Evolutionary conservation across 2,888 invertebrate species (phyloP).

Genomic region (Drosophila histrio): DNA sequence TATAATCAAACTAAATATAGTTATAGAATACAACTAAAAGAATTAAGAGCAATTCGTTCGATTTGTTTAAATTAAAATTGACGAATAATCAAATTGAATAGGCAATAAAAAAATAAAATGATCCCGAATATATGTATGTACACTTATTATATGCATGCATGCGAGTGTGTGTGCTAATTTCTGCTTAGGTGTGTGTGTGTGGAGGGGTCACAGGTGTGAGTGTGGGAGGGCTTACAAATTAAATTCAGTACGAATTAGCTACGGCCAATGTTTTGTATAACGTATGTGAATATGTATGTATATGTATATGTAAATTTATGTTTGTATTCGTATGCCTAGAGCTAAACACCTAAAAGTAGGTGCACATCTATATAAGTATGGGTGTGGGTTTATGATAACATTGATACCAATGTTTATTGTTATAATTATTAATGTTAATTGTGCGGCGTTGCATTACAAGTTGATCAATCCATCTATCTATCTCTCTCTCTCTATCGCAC

Average conservation of each 20-base stretch:
- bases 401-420: constrained; percentile 23
- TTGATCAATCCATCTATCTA: neutral
- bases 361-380: constrained; percentile 12
- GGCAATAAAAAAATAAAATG: neutral
- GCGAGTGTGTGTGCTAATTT: neutral
- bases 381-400: constrained; percentile 25
- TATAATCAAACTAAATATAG: neutral
- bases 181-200: neutral
- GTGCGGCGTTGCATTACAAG: constrained; percentile 24
- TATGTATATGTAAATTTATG: neutral
- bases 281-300: constrained; percentile 2
- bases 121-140: constrained; percentile 36
- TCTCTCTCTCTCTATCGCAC: neutral
- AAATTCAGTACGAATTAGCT: constrained; percentile 70
- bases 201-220: neutral
- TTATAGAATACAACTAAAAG: neutral
- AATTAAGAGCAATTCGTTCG: neutral
- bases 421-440: constrained; percentile 24
- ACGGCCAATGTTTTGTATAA: constrained; percentile 44
- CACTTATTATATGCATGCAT: constrained; percentile 27
- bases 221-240: constrained; percentile 53
- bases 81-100: neutral
- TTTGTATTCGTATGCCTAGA: constrained; percentile 18
- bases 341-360: constrained; percentile 16
- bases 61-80: neutral